Evolutionary conservation across 2,113 vertebrate species (phyloP).

Genomic region (Callipepla californica): DNA sequence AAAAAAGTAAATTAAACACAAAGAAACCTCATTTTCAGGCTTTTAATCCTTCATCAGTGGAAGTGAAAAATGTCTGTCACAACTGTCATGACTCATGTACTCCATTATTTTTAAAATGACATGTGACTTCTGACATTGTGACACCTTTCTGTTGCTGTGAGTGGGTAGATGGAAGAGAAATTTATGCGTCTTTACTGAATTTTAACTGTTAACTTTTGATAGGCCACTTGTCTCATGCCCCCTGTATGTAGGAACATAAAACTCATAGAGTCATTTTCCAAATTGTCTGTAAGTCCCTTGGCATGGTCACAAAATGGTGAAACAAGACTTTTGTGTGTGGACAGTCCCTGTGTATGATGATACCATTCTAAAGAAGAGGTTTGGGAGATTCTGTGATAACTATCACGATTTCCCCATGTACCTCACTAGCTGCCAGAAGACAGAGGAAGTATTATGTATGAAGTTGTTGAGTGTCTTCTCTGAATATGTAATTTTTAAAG

Average conservation of each 20-base stretch:
- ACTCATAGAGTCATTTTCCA: not conserved
- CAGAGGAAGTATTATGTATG: rapidly evolving
- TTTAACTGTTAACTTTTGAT: conserved; percentile 21
- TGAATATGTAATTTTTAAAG: not conserved
- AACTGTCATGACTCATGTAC: conserved; percentile 47
- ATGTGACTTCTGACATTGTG: conserved; percentile 50
- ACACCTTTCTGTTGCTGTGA: not conserved
- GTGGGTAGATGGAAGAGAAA: conserved; percentile 2
- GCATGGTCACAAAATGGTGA: not conserved
- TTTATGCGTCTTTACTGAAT: not conserved
- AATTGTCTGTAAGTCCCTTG: not conserved
- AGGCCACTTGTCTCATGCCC: not conserved
- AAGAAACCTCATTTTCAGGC: not conserved
- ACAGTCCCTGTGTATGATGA: not conserved
- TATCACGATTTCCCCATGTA: not conserved
- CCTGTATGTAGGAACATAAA: not conserved
- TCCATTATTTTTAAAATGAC: conserved; percentile 44
- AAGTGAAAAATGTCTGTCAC: conserved; percentile 37
- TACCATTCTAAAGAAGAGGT: not conserved
- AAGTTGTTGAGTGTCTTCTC: not conserved
- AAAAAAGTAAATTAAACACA: not conserved
- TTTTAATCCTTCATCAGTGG: conserved; percentile 47
- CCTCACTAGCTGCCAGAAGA: not conserved
- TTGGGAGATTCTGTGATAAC: not conserved
- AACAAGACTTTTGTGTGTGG: not conserved